Evolutionary conservation across 2,888 invertebrate species (phyloP), one percentile per base, ranked within the genome.

Genomic region (Drosophila testacea): DNA sequence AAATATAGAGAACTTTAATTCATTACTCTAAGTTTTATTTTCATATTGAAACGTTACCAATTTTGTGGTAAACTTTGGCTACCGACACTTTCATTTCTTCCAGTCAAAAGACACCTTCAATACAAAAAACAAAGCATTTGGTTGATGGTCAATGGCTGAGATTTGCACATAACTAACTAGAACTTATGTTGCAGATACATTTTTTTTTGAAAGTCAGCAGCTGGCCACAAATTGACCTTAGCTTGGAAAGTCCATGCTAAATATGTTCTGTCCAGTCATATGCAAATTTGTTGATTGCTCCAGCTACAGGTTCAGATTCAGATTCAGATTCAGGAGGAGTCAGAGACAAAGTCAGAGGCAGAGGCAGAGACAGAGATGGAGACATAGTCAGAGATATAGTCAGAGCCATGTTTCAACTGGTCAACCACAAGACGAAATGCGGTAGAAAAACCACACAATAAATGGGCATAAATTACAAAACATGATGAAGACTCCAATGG

Each of bases 391-490:
- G 44, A 59, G 57, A 28, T 38, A 16, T 10, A 50, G 48, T 48
- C 16, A 42, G 51, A 69, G 69, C 56, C 60, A 77, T 78, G 74
- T 78, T 57, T 70, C 63, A 67, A 77, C 76, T 64, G 73, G 73
- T 67, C 77, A 83, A 83, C 83, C 83, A 86, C 86, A 84, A 84
- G 75, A 75, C 66, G 79, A 79, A 83, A 86, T 81, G 82, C 81
- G 82, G 83, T 81, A 83, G 83, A 69, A 81, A 84, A 84, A 84
- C 83, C 83, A 74, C 83, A 83, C 83, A 83, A 83, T 83, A 83
- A 84, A 84, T 84, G 83, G 88, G 88, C 83, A 84, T 84, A 84
- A 84, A 84, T 87, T 84, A 84, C 83, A 78, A 80, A 79, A 84
- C 83, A 82, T 78, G 85, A 77, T 79, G 76, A 62, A 79, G 75